These are phyloP conservation scores for Uloborus plumipes DNA, from an alignment of 2,888 invertebrate species.

Conservation along the genomic window DNA sequence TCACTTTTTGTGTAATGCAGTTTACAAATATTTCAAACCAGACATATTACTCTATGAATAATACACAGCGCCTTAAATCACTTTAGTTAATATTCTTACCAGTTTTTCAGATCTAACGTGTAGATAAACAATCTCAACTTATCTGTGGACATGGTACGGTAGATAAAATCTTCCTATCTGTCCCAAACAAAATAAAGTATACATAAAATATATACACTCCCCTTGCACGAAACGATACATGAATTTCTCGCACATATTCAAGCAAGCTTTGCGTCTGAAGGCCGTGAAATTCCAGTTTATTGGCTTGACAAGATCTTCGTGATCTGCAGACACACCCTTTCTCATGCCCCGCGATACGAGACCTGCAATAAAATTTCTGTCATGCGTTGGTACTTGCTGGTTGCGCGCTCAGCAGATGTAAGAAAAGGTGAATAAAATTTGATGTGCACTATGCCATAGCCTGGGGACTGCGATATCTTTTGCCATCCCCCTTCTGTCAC, in stretches of 20 bases:
- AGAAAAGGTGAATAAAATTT: too few species aligned
- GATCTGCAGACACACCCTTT: constrained; percentile 59
- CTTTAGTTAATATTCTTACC: constrained; percentile 33
- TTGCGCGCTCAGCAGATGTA: too few species aligned
- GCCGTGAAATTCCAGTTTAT: constrained; percentile 56
- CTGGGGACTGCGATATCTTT: too few species aligned
- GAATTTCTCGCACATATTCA: constrained; percentile 39
- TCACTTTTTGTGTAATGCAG: too few species aligned
- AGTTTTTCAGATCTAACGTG: not conserved
- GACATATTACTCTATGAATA: constrained; percentile 17
- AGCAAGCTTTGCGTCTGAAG: constrained; percentile 25
- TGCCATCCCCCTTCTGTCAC: too few species aligned
- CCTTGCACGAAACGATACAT: constrained; percentile 36
- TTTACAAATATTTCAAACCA: not conserved
- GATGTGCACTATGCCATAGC: too few species aligned
- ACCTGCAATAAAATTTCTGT: constrained; percentile 36
- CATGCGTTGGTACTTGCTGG: constrained; percentile 26
- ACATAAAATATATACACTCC: constrained; percentile 18
- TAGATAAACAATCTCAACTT: constrained; percentile 32
- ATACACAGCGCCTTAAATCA: constrained; percentile 2
- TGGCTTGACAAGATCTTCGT: constrained; percentile 61
- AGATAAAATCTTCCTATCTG: constrained; percentile 30
- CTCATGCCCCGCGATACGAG: constrained; percentile 43
- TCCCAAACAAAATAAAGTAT: constrained; percentile 23
- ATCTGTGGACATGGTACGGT: constrained; percentile 28